Base-by-base conservation (phyloP, 2,113 vertebrate genomes). In the Nipponia nippon region DNA sequence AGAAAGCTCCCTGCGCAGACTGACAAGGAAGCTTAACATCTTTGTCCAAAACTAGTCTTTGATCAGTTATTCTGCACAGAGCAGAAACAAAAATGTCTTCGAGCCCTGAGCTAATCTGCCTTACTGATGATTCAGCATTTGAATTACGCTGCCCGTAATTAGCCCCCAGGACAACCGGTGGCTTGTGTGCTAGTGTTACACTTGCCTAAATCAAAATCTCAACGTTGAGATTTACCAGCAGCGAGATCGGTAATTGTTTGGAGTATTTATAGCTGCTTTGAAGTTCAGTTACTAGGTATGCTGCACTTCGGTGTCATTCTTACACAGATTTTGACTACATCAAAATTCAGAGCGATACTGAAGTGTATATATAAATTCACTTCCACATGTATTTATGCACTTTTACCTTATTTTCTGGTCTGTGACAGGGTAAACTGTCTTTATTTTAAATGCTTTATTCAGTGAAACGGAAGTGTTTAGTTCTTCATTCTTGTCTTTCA, bases 401-500 rank as follows among this genome's bases (percentile, higher is more conserved):
- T 82, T 59, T 14, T 40, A 16, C 34, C 7, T 46, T 80, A 11
- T 67, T 72, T 86, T 78, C 23, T 94, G 53, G 38, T 29, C 59
- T 46, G 9, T 55, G 59, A 42, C 34, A 58, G 22, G 26, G 9
- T 25, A 65, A 56, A 53, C 29, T 53, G 18, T 26, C 23, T 73
- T 36, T 21, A 11, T 55, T 94, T 73, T 27, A 34, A 47, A 69
- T 70, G 50, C 34, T 80, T 81, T 53, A 13, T 71, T 87, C 2
- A 13, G 19, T 67, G 65, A 76, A 95, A 79, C 20, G 3, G 29
- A 89, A 89, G 58, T 13, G 16, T 95, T 66, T 58, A 42, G 49
- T 93, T 97, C 63, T 95, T 66, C 14, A 83, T 97, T 97, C 84
- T 96, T 98, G 32, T 95, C 66, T 97, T 98, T 81, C 93, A 99